Conservation (phyloP, 1,140 invertebrate genomes). For the Aphis craccivora region DNA sequence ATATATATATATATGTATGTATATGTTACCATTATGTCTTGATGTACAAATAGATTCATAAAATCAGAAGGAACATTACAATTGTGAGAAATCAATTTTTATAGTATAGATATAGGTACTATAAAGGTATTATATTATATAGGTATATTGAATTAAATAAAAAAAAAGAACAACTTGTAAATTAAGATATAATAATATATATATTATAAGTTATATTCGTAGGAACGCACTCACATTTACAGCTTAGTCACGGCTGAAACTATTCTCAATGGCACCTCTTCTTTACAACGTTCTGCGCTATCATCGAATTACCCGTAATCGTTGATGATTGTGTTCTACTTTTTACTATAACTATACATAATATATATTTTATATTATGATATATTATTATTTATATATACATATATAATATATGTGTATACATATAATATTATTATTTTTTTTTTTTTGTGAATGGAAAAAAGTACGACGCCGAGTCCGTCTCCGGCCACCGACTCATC, state of each 20-base stretch:
- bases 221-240: conserved; percentile 27
- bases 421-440: not conserved
- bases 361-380: not conserved
- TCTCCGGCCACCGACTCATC: conserved; percentile 23
- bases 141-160: not conserved
- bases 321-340: conserved; percentile 17
- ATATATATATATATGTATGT: too few relatives aligned
- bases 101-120: not conserved
- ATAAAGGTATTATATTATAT: not conserved
- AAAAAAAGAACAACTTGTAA: not conserved
- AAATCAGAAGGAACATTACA: not conserved
- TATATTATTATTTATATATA: conserved; percentile 1
- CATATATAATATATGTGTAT: not conserved
- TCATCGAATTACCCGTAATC: conserved; percentile 48
- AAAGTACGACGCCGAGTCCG: not conserved
- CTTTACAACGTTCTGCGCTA: conserved; percentile 23
- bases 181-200: not conserved
- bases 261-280: conserved; percentile 25
- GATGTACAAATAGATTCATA: not conserved
- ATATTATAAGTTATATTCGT: not conserved
- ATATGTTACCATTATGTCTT: not conserved
- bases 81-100: not conserved
- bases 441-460: conserved; percentile 33
- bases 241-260: conserved; percentile 46
- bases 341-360: not conserved